These are phyloP conservation scores for Barypeithes pellucidus DNA, from an alignment of 2,888 invertebrate species.

Conservation along the genomic window DNA sequence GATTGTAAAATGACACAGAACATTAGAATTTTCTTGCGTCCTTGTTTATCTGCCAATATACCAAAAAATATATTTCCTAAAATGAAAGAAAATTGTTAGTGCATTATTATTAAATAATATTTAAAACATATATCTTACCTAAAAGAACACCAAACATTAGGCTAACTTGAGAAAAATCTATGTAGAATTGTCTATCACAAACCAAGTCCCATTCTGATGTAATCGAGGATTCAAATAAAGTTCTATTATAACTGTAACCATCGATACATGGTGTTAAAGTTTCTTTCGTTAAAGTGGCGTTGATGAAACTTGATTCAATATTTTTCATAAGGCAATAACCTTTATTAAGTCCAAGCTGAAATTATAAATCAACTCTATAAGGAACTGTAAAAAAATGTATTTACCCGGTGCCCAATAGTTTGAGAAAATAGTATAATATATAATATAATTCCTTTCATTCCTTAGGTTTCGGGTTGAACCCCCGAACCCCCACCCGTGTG, in stretches of 20 bases:
- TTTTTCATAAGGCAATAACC: slow-evolving; percentile 63
- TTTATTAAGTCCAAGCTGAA: slow-evolving; percentile 61
- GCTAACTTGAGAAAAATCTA: slow-evolving; percentile 75
- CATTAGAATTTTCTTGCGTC: slow-evolving; percentile 76
- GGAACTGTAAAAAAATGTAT: no score
- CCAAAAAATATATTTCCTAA: slow-evolving; percentile 76
- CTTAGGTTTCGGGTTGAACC: no score
- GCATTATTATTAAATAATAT: not conserved
- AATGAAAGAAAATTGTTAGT: slow-evolving; percentile 33
- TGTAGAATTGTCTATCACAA: slow-evolving; percentile 74
- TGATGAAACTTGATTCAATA: slow-evolving; percentile 11
- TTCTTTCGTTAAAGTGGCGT: slow-evolving; percentile 26
- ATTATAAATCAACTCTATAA: slow-evolving; percentile 10
- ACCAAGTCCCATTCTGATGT: slow-evolving; percentile 80
- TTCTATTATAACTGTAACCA: slow-evolving; percentile 74
- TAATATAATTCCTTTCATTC: no score
- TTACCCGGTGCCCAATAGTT: no score
- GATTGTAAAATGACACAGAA: slow-evolving; percentile 74
- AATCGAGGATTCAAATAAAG: slow-evolving; percentile 76
- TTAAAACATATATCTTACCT: slow-evolving; percentile 63
- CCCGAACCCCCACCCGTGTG: no score
- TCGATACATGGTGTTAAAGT: slow-evolving; percentile 60
- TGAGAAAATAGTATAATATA: no score
- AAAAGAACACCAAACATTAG: slow-evolving; percentile 78
- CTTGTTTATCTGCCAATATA: slow-evolving; percentile 76